Conservation (phyloP, 2,888 invertebrate genomes). For the Griposia aprilina region DNA sequence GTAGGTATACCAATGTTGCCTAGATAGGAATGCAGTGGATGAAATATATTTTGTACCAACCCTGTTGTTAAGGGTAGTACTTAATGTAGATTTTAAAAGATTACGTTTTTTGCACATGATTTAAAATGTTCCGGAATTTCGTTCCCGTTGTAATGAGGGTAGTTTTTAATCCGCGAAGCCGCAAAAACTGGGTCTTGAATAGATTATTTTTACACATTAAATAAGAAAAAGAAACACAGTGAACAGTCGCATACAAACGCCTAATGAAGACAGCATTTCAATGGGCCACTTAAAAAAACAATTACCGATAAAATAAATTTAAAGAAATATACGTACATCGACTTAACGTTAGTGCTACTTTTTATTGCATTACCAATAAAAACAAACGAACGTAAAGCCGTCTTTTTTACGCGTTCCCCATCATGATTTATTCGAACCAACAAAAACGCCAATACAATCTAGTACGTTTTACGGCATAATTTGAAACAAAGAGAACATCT, state of each 20-base stretch:
- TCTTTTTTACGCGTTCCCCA: conserved; percentile 63
- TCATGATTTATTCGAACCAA: conserved; percentile 67
- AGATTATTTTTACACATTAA: neutral
- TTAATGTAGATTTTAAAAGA: conserved; percentile 16
- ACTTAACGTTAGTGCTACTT: conserved; percentile 58
- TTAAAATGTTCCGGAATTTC: conserved; percentile 11
- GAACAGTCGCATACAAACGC: conserved; percentile 28
- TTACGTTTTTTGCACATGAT: neutral
- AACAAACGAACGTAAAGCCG: conserved; percentile 64
- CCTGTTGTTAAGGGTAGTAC: conserved; percentile 30
- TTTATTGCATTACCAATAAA: conserved; percentile 65
- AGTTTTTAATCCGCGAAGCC: conserved; percentile 5
- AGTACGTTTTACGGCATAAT: conserved; percentile 65
- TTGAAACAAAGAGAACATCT: conserved; percentile 74
- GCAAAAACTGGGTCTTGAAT: neutral
- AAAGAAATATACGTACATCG: conserved; percentile 60
- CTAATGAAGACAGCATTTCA: conserved; percentile 48
- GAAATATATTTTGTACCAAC: conserved; percentile 19
- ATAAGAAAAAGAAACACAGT: neutral
- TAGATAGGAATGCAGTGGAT: conserved; percentile 44
- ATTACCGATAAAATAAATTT: conserved; percentile 58
- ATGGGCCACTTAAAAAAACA: conserved; percentile 34
- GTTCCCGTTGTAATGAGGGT: conserved; percentile 2
- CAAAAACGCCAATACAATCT: conserved; percentile 61
- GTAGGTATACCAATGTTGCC: conserved; percentile 27